phyloP scores from a whole-genome alignment of 2,113 vertebrate species.

The Canis aureus region DNA sequence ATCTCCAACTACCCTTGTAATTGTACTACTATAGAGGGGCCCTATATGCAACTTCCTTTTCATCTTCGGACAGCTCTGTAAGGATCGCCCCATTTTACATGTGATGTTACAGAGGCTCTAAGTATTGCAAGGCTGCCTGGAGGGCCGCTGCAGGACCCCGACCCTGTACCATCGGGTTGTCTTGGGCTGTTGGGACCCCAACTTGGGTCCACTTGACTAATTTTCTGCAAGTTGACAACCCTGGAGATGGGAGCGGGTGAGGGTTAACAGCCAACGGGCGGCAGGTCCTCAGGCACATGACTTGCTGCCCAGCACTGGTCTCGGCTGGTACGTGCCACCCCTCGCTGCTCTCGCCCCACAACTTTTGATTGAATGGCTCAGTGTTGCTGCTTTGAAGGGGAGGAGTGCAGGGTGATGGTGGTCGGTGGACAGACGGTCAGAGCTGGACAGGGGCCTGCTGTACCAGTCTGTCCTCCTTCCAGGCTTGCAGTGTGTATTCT shows the following conservation, averaged over 20 bases:
- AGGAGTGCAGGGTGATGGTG: accelerated
- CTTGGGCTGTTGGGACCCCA: background rate
- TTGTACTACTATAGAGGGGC: background rate
- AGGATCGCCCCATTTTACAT: background rate
- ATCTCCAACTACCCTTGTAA: background rate
- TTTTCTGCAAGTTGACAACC: background rate
- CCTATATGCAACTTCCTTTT: background rate
- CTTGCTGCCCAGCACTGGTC: background rate
- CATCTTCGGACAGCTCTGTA: background rate
- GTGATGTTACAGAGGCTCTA: background rate
- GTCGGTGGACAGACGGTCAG: background rate
- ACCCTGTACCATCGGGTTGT: accelerated
- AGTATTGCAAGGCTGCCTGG: background rate
- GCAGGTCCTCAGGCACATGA: accelerated
- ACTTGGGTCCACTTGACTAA: background rate
- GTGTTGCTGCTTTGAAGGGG: background rate
- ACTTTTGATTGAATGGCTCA: background rate
- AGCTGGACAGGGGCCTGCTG: accelerated
- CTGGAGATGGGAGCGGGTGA: background rate
- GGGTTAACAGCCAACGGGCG: background rate
- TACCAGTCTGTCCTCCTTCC: background rate
- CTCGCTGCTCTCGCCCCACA: background rate
- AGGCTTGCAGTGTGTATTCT: accelerated
- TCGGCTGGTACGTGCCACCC: accelerated
- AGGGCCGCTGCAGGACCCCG: background rate